Evolutionary conservation across 2,888 invertebrate genomes (phyloP), one percentile per base, ranked within the genome.

Genomic region (Cyrtodaria siliqua): DNA sequence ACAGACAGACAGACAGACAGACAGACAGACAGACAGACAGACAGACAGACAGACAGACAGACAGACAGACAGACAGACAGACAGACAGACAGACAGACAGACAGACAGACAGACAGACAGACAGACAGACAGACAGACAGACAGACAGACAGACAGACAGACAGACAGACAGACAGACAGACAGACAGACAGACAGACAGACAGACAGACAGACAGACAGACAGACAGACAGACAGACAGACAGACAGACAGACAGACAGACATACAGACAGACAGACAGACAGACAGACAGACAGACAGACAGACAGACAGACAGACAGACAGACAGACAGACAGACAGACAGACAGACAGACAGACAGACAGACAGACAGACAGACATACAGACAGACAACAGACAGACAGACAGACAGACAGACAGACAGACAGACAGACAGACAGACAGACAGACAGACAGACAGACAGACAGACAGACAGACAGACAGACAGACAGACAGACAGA

Each of bases 151-250:
- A n/a, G n/a, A n/a, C n/a, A n/a, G 40, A 40, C 40, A 40, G 40
- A 40, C 40, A 40, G 40, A 40, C 40, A 40, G 40, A 40, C 40
- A 40, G 40, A 40, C 40, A 40, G 40, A 40, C 40, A 40, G 40
- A 40, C 40, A 40, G 40, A 40, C 40, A 40, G 40, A 40, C 40
- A 40, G 40, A 40, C 40, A 40, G 40, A 40, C 40, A 40, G 40
- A 40, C 40, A 40, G 40, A 40, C 40, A 40, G 40, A 40, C 40
- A 40, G 40, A 40, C 40, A 40, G 40, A 40, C 40, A 40, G 40
- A 40, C 40, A 40, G 40, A 40, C 40, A 40, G 40, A 40, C 40
- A 40, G 40, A 40, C 40, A 40, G 40, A 40, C 40, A 40, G 40
- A 40, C 40, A 40, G 40, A 40, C 40, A 40, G 40, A 40, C 40